A percentile compares a stretch with the other conserved stretches of the same genome.
Conservation (phyloP, 2,113 vertebrate genomes). For the Lutjanus erythropterus region DNA sequence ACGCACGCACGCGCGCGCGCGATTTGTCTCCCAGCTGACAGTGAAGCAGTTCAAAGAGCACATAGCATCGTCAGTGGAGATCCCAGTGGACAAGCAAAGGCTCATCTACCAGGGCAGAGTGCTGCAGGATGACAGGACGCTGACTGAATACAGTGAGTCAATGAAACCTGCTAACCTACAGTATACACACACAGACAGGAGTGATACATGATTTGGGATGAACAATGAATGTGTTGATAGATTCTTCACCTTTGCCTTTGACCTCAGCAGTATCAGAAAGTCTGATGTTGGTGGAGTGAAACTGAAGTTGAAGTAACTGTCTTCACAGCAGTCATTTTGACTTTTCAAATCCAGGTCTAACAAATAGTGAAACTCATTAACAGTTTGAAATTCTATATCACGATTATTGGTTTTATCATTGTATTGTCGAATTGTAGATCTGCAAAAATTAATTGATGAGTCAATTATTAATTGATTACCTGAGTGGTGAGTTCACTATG, state of each 20-base stretch:
- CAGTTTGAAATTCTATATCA: too few species aligned
- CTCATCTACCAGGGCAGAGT: slow-evolving; percentile 92
- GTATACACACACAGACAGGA: background rate
- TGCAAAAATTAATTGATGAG: too few species aligned
- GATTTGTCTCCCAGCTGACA: slow-evolving; percentile 84
- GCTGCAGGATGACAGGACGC: slow-evolving; percentile 89
- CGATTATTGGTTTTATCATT: too few species aligned
- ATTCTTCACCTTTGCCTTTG: background rate
- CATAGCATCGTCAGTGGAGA: slow-evolving; percentile 88
- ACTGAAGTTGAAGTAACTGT: too few species aligned
- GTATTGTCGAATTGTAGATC: too few species aligned
- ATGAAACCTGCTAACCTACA: background rate
- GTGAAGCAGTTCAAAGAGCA: slow-evolving; percentile 92
- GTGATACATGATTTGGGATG: background rate
- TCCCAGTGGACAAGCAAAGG: slow-evolving; percentile 89
- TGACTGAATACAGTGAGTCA: slow-evolving; percentile 90
- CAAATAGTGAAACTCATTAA: too few species aligned
- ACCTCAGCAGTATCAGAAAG: background rate
- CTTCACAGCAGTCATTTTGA: too few species aligned
- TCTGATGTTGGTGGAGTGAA: background rate
- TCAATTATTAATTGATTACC: too few species aligned
- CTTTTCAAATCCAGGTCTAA: too few species aligned
- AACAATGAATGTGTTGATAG: background rate
- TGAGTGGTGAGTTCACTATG: too few species aligned
- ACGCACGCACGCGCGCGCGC: too few species aligned